phyloP scores from a whole-genome alignment of 1,140 invertebrate genomes.

The Hyles vespertilio region DNA sequence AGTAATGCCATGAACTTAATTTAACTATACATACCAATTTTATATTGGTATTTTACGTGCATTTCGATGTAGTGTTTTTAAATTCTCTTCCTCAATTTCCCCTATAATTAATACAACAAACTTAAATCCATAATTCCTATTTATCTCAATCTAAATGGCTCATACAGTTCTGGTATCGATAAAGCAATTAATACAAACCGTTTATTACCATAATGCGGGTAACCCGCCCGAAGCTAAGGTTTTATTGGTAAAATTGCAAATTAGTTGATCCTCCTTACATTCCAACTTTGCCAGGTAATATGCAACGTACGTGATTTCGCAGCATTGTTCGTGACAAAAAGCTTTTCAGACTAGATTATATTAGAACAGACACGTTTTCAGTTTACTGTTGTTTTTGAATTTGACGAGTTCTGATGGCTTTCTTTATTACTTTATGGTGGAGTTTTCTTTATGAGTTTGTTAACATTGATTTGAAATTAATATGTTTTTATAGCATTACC shows the following conservation, averaged over 20 bases:
- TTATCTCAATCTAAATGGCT: slow-evolving; percentile 65
- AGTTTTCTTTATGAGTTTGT: slow-evolving; percentile 3
- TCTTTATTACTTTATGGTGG: slow-evolving; percentile 19
- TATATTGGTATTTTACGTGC: too few relatives aligned
- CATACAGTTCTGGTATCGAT: slow-evolving; percentile 51
- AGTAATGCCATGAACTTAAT: background rate
- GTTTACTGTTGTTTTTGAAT: slow-evolving; percentile 29
- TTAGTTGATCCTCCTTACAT: slow-evolving; percentile 42
- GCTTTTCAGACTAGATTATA: slow-evolving; percentile 26
- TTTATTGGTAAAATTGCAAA: slow-evolving; percentile 59
- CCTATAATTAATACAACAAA: slow-evolving; percentile 14
- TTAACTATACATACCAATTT: background rate
- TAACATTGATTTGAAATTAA: too few relatives aligned
- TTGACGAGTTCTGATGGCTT: slow-evolving; percentile 28
- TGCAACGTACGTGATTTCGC: slow-evolving; percentile 42
- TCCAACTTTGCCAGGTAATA: slow-evolving; percentile 42
- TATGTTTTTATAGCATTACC: too few relatives aligned
- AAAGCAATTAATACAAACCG: slow-evolving; percentile 51
- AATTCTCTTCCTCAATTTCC: background rate
- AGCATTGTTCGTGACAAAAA: slow-evolving; percentile 28
- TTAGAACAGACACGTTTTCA: slow-evolving; percentile 36
- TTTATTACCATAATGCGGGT: slow-evolving; percentile 39
- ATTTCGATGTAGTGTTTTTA: too few relatives aligned
- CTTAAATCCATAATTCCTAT: slow-evolving; percentile 40
- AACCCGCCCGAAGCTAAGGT: slow-evolving; percentile 45